Percentiles rank a stretch among this genome's conserved stretches.
phyloP scores from a whole-genome alignment of 1,140 invertebrate genomes.

The Sinella curviseta region DNA sequence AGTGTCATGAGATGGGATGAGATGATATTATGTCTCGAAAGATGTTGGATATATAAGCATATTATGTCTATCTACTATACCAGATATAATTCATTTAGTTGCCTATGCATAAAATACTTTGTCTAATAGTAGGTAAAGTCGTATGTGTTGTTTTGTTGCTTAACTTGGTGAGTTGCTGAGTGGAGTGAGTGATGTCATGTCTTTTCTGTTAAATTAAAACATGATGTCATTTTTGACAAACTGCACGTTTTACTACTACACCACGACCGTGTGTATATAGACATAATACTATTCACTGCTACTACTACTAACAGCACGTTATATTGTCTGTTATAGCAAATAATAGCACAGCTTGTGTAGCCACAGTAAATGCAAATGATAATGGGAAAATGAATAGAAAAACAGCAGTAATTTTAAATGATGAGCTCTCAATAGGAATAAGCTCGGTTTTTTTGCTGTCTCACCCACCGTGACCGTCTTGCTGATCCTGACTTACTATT shows the following conservation, averaged over 20 bases:
- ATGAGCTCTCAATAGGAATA: neutral
- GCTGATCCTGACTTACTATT: neutral
- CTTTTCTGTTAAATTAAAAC: constrained; percentile 27
- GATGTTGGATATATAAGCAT: too few relatives aligned
- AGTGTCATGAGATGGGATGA: neutral
- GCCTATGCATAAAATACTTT: neutral
- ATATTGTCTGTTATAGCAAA: too few relatives aligned
- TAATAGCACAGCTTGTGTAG: neutral
- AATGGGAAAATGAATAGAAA: neutral
- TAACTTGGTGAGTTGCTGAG: constrained; percentile 25
- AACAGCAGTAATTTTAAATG: neutral
- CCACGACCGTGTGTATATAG: too few relatives aligned
- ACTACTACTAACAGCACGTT: neutral
- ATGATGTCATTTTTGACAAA: constrained; percentile 27
- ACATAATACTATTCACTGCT: neutral
- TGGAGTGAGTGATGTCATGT: constrained; percentile 25
- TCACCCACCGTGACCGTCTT: neutral
- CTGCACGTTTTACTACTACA: constrained; percentile 12
- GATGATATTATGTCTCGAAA: neutral
- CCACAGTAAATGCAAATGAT: neutral
- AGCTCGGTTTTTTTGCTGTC: neutral
- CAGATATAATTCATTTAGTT: too few relatives aligned
- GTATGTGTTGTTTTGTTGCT: neutral
- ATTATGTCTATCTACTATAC: too few relatives aligned
- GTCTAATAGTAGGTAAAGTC: neutral